Conservation (phyloP, 1,140 invertebrate species). For the Bombus sylvicola region DNA sequence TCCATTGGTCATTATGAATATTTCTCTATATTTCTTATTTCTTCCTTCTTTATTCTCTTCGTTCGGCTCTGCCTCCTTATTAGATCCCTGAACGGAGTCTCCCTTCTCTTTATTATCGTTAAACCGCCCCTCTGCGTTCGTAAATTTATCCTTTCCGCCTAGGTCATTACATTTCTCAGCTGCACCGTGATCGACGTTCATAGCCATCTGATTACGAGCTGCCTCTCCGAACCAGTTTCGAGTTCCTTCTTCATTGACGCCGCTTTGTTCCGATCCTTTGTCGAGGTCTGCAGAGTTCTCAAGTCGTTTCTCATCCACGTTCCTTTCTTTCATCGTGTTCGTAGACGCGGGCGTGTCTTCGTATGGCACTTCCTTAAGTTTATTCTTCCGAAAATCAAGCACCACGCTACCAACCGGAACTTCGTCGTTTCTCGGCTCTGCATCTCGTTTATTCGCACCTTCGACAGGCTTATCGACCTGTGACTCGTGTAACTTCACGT, state of each 20-base stretch:
- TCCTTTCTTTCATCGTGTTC: background rate
- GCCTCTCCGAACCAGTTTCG: background rate
- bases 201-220: background rate
- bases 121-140: background rate
- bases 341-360: background rate
- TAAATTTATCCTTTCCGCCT: slow-evolving; percentile 6
- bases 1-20: slow-evolving; percentile 14
- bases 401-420: background rate
- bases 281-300: background rate
- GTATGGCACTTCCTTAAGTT: background rate
- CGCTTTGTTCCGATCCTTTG: slow-evolving; percentile 8
- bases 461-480: background rate
- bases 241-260: background rate
- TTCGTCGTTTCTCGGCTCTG: background rate
- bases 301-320: slow-evolving; percentile 6
- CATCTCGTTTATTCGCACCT: background rate
- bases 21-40: background rate
- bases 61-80: background rate
- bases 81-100: background rate
- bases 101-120: background rate
- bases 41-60: background rate
- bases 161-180: slow-evolving; percentile 17
- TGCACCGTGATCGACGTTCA: background rate
- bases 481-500: background rate
- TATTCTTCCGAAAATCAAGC: background rate